These are phyloP conservation scores for Mesocentrotus franciscanus DNA, from an alignment of 53 echinoderm and acorn worm species.

Conservation along the genomic window DNA sequence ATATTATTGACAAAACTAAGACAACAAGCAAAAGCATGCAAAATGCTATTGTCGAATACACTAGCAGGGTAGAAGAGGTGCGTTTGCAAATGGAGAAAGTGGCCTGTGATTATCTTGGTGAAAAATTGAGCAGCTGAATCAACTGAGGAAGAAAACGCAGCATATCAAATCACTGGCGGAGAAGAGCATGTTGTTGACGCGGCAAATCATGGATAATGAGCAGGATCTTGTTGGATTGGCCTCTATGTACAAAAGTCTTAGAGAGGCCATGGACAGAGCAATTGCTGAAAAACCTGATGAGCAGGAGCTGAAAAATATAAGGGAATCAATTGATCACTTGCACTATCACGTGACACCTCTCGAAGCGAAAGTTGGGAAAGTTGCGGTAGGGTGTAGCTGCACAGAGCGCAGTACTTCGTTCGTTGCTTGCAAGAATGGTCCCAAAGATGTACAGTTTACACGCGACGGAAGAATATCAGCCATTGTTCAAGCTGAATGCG, in stretches of 20 bases:
- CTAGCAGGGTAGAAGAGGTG: slow-evolving; percentile 10
- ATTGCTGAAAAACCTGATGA: slow-evolving; percentile 63
- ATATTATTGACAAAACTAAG: slow-evolving; percentile 6
- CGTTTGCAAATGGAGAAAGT: slow-evolving; percentile 35
- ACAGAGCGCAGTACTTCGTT: slow-evolving; percentile 15
- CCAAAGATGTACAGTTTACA: slow-evolving; percentile 48
- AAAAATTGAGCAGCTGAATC: slow-evolving; percentile 29
- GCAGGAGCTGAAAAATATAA: slow-evolving; percentile 52
- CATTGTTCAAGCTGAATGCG: slow-evolving; percentile 48
- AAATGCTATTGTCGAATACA: slow-evolving; percentile 5
- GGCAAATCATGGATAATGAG: slow-evolving; percentile 45
- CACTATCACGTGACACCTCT: slow-evolving; percentile 59
- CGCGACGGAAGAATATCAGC: slow-evolving; percentile 56
- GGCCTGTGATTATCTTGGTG: slow-evolving; percentile 23
- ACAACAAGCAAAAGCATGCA: slow-evolving; percentile 42
- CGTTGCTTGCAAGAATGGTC: slow-evolving; percentile 57
- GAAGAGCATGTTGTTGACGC: slow-evolving; percentile 51
- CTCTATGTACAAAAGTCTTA: slow-evolving; percentile 61
- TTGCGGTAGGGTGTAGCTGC: slow-evolving; percentile 45
- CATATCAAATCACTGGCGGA: slow-evolving; percentile 55
- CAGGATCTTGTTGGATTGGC: slow-evolving; percentile 60
- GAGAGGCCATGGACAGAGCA: slow-evolving; percentile 65
- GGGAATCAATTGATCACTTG: slow-evolving; percentile 1
- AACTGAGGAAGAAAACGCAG: slow-evolving; percentile 55
- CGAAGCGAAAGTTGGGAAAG: slow-evolving; percentile 48